Evolutionary conservation across 2,113 vertebrate genomes (phyloP).

Genomic region (Zeus faber): DNA sequence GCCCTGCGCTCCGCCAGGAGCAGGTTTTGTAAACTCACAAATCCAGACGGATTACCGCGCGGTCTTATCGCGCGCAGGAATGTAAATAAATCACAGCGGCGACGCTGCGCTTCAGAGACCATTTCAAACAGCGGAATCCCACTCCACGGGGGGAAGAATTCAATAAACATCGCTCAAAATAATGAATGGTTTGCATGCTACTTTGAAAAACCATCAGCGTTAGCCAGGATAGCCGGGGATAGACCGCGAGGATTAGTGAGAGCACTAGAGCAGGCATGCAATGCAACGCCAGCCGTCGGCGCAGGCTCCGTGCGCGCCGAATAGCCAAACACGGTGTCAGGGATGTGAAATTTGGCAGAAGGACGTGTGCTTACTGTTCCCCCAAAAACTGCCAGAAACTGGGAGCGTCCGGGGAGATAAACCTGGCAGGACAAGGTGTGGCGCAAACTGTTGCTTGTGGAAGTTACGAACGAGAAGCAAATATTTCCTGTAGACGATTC

Average conservation of each 20-base stretch:
- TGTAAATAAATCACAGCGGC: constrained; percentile 58
- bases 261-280: no score
- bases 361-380: no score
- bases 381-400: no score
- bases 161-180: constrained; percentile 33
- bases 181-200: constrained; percentile 37
- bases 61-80: constrained; percentile 63
- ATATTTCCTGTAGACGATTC: no score
- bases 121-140: constrained; percentile 61
- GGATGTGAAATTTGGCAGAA: no score
- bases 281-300: no score
- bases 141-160: constrained; percentile 23
- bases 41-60: constrained; percentile 59
- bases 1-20: constrained; percentile 39
- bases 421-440: no score
- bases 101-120: constrained; percentile 37
- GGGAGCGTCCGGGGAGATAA: no score
- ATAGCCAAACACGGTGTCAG: no score
- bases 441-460: no score
- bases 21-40: constrained; percentile 47
- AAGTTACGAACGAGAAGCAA: no score
- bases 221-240: constrained; percentile 13
- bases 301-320: no score
- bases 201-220: constrained; percentile 45
- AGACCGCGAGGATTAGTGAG: constrained; percentile 22